Conservation (phyloP, 2,888 invertebrate species). For the Apocheima hispidaria region DNA sequence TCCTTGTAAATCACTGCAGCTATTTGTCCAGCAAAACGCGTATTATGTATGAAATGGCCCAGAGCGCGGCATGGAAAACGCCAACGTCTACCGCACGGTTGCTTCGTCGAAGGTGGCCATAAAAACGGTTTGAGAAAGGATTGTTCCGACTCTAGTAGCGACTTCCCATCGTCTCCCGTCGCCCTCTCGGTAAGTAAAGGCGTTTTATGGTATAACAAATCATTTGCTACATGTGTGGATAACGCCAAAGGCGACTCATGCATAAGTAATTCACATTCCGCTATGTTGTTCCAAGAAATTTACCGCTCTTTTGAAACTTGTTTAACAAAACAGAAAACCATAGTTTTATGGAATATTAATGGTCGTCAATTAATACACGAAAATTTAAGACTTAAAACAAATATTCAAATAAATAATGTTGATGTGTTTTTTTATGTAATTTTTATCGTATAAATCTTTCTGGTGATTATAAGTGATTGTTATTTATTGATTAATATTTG, state of each 20-base stretch:
- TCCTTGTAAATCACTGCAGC: conserved; percentile 59
- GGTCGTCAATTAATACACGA: conserved; percentile 46
- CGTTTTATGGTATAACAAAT: conserved; percentile 65
- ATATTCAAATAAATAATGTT: conserved; percentile 27
- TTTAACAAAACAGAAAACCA: conserved; percentile 22
- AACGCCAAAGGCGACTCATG: conserved; percentile 48
- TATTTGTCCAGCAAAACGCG: conserved; percentile 59
- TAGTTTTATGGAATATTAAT: conserved; percentile 51
- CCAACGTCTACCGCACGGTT: conserved; percentile 35
- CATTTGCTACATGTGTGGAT: conserved; percentile 55
- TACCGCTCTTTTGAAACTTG: conserved; percentile 44
- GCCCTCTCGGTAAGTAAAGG: conserved; percentile 47
- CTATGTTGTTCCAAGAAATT: conserved; percentile 49
- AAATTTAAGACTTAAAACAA: conserved; percentile 31
- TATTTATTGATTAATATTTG: conserved; percentile 9
- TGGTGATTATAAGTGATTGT: conserved; percentile 16
- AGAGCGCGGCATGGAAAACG: conserved; percentile 45
- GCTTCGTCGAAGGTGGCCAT: conserved; percentile 57
- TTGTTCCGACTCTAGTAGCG: conserved; percentile 52
- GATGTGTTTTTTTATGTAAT: conserved; percentile 18
- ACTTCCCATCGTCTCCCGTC: conserved; percentile 46
- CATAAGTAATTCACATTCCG: conserved; percentile 49
- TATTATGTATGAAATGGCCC: conserved; percentile 49
- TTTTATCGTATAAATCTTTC: conserved; percentile 15
- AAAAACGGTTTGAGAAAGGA: conserved; percentile 53